These are phyloP conservation scores for Halesus radiatus DNA, from an alignment of 1,140 invertebrate genomes.

Conservation along the genomic window DNA sequence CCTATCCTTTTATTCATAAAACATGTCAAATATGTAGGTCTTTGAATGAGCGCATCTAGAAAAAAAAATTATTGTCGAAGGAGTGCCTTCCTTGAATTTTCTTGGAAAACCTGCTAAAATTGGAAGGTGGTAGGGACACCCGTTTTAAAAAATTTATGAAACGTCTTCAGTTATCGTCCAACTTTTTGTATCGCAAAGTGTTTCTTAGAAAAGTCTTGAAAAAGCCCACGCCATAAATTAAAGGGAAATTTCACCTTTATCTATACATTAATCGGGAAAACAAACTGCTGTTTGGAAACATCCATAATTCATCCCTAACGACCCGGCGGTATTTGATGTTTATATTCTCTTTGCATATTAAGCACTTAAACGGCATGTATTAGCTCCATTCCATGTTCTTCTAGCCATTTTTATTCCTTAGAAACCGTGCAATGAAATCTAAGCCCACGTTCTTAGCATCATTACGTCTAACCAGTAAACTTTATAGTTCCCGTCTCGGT, in stretches of 20 bases:
- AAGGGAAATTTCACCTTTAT: conserved; percentile 17
- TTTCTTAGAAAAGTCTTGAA: neutral
- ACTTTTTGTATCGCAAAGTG: no score
- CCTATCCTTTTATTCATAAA: no score
- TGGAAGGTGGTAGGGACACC: no score
- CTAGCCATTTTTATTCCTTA: conserved; percentile 2
- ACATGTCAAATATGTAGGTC: no score
- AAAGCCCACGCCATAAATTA: conserved; percentile 18
- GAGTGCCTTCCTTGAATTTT: no score
- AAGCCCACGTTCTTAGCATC: neutral
- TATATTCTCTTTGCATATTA: conserved; percentile 32
- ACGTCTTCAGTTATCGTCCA: no score
- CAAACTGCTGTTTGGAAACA: conserved; percentile 30
- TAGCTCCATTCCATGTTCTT: conserved; percentile 18
- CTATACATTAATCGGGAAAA: conserved; percentile 25
- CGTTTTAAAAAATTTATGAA: no score
- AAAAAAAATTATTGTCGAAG: no score
- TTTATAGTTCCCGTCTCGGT: neutral
- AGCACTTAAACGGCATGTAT: conserved; percentile 25
- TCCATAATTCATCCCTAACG: conserved; percentile 28
- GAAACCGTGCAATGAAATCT: conserved; percentile 13
- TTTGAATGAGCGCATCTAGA: no score
- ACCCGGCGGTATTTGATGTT: conserved; percentile 20
- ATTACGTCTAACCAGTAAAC: neutral
- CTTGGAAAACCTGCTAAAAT: no score